Evolutionary conservation across 2,888 invertebrate species (phyloP).

Genomic region (Eucriotettix oculatus): DNA sequence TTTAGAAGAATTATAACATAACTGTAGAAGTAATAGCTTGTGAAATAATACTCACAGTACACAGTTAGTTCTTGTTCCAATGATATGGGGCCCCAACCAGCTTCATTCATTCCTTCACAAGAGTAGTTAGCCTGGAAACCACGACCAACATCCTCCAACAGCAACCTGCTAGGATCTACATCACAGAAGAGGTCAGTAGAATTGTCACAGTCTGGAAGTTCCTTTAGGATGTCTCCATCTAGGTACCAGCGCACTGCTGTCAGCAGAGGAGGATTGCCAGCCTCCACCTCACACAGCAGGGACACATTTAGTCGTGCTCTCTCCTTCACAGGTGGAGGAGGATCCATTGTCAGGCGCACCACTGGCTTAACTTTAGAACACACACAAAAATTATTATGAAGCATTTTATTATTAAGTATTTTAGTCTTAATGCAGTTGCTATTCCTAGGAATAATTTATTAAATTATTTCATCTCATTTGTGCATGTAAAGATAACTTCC

Average conservation of each 20-base stretch:
- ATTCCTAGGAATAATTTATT: no score
- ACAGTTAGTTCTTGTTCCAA: slow-evolving; percentile 62
- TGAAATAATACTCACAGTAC: slow-evolving; percentile 43
- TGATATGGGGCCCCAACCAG: slow-evolving; percentile 75
- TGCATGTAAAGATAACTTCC: no score
- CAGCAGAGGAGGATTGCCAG: slow-evolving; percentile 59
- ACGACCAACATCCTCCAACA: slow-evolving; percentile 70
- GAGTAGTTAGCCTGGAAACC: slow-evolving; percentile 88
- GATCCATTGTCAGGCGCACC: slow-evolving; percentile 60
- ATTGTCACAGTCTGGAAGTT: slow-evolving; percentile 58
- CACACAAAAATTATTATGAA: neutral
- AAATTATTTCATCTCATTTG: no score
- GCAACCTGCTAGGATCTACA: slow-evolving; percentile 70
- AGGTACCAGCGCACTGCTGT: slow-evolving; percentile 75
- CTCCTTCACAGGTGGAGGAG: slow-evolving; percentile 55
- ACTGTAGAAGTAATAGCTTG: no score
- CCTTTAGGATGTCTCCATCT: slow-evolving; percentile 66
- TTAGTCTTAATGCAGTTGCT: no score
- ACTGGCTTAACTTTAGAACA: slow-evolving; percentile 51
- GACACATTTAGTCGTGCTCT: slow-evolving; percentile 65
- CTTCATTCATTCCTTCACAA: slow-evolving; percentile 75
- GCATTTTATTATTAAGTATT: no score
- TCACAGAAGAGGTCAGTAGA: slow-evolving; percentile 43
- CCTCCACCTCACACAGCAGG: slow-evolving; percentile 58
- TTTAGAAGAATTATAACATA: no score